Conservation (phyloP, 2,888 invertebrate species). For the Cinara cedri region DNA sequence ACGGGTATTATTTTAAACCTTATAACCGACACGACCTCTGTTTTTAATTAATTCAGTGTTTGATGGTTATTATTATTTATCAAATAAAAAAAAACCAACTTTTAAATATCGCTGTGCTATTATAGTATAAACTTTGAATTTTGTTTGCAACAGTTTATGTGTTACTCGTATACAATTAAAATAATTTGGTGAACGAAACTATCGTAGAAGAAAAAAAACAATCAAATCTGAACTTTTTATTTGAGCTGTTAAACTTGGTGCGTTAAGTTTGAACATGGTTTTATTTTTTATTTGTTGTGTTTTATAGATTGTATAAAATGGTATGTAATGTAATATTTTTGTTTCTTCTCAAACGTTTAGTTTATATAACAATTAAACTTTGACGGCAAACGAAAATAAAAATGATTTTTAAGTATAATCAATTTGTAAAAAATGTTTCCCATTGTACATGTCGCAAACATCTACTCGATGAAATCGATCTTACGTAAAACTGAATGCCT, state of each 20-base stretch:
- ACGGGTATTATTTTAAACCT: too few species aligned
- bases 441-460: too few species aligned
- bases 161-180: not conserved
- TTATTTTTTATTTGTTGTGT: not conserved
- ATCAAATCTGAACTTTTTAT: not conserved
- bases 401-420: too few species aligned
- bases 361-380: too few species aligned
- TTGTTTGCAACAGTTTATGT: not conserved
- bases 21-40: not conserved
- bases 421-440: too few species aligned
- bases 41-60: constrained; percentile 14
- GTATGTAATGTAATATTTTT: too few species aligned
- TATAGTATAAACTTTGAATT: not conserved
- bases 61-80: not conserved
- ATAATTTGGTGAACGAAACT: not conserved
- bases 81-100: not conserved
- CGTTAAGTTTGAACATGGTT: not conserved
- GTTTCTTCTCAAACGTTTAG: too few species aligned
- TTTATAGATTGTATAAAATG: not conserved
- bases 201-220: not conserved
- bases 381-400: too few species aligned
- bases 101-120: not conserved
- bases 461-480: too few species aligned
- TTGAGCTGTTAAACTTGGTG: not conserved
- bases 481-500: too few species aligned